Evolutionary conservation across 2,113 vertebrate genomes (phyloP).

Genomic region (Antechinus stuartii): DNA sequence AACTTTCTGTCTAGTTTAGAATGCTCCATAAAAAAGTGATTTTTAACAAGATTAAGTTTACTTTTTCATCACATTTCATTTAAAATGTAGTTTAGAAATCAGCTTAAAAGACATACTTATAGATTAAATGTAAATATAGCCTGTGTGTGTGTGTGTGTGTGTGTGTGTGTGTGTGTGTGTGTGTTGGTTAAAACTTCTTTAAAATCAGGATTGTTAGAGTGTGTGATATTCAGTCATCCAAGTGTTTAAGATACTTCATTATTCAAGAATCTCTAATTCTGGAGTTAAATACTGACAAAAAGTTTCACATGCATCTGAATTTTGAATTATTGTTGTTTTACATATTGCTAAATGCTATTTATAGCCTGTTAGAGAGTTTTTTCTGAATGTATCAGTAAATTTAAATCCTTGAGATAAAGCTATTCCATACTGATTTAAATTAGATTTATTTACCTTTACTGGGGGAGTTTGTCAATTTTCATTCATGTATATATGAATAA

Average conservation of each 20-base stretch:
- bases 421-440: background rate
- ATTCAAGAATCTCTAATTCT: background rate
- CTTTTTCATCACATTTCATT: background rate
- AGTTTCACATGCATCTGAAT: background rate
- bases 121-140: background rate
- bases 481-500: background rate
- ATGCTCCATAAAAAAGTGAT: background rate
- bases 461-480: background rate
- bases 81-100: background rate
- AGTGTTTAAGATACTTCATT: background rate
- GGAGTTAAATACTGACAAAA: background rate
- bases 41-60: background rate
- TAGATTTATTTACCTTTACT: background rate
- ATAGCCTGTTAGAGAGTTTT: background rate
- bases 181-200: background rate
- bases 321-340: background rate
- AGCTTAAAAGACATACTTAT: background rate
- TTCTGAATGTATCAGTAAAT: background rate
- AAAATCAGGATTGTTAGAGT: background rate
- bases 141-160: background rate
- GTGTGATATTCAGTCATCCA: background rate
- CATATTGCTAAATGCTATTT: background rate
- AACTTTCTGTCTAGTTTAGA: background rate
- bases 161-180: background rate
- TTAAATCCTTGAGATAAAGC: background rate